These are phyloP conservation scores for Drosophila demipolita DNA, from an alignment of 2,888 invertebrate genomes.

Conservation along the genomic window DNA sequence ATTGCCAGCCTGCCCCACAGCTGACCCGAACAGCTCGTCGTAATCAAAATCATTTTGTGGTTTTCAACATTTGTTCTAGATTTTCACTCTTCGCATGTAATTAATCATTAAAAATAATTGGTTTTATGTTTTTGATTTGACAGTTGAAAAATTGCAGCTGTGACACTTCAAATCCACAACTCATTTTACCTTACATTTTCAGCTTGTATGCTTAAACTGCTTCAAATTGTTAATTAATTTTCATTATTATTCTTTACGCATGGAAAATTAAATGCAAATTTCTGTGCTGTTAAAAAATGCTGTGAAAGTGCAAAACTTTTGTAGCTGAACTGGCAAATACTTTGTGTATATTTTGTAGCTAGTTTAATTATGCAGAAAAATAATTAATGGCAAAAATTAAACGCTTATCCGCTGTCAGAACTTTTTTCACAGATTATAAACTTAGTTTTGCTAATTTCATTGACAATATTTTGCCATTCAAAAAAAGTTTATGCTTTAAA, in stretches of 20 bases:
- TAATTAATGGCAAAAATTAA: neutral
- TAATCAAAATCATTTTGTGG: constrained; percentile 78
- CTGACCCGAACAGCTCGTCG: constrained; percentile 27
- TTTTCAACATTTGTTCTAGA: constrained; percentile 59
- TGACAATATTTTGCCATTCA: neutral
- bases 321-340: neutral
- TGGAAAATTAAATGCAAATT: constrained; percentile 12
- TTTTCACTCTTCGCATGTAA: constrained; percentile 45
- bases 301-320: neutral
- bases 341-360: neutral
- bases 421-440: neutral
- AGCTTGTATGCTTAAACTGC: neutral
- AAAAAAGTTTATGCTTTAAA: neutral
- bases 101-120: constrained; percentile 77
- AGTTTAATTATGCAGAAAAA: neutral
- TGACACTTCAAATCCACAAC: constrained; percentile 61
- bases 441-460: neutral
- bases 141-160: constrained; percentile 79
- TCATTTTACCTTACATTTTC: constrained; percentile 7
- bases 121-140: constrained; percentile 77
- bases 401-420: neutral
- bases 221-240: constrained; percentile 10
- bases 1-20: constrained; percentile 24
- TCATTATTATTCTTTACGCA: constrained; percentile 7
- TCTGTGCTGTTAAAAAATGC: neutral